Percentiles rank a stretch among this genome's conserved stretches.
Conservation (phyloP, 2,888 invertebrate species). For the Brenthis hecate region DNA sequence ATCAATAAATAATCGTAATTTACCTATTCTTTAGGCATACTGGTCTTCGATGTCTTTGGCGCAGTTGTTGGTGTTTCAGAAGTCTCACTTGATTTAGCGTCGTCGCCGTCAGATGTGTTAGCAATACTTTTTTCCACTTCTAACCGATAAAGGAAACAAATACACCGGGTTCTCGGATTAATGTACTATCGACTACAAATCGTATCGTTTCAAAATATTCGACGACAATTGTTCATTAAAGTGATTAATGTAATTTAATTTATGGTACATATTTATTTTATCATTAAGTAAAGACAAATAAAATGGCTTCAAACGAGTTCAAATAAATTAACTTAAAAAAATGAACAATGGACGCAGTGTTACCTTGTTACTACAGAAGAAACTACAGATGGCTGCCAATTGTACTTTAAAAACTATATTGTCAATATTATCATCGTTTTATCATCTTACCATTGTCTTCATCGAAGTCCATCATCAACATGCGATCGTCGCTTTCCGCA, state of each 20-base stretch:
- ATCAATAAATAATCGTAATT: background rate
- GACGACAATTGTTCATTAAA: constrained; percentile 31
- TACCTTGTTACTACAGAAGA: constrained; percentile 42
- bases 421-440: background rate
- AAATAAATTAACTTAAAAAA: background rate
- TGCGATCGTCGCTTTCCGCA: constrained; percentile 71
- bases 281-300: no score
- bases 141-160: constrained; percentile 50
- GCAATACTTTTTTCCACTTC: constrained; percentile 59
- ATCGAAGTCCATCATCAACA: constrained; percentile 78
- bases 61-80: constrained; percentile 31
- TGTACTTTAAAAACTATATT: background rate
- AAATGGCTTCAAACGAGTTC: no score
- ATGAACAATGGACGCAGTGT: constrained; percentile 65
- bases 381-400: background rate
- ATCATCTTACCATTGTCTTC: constrained; percentile 69
- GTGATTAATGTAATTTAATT: no score
- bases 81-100: constrained; percentile 22
- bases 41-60: constrained; percentile 31
- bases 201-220: constrained; percentile 2
- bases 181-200: background rate
- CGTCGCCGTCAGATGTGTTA: constrained; percentile 41
- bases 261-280: no score
- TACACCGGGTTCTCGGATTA: constrained; percentile 43
- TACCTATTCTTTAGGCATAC: constrained; percentile 35